Conservation (phyloP, 2,888 invertebrate species). For the Pterostichus madidus region DNA sequence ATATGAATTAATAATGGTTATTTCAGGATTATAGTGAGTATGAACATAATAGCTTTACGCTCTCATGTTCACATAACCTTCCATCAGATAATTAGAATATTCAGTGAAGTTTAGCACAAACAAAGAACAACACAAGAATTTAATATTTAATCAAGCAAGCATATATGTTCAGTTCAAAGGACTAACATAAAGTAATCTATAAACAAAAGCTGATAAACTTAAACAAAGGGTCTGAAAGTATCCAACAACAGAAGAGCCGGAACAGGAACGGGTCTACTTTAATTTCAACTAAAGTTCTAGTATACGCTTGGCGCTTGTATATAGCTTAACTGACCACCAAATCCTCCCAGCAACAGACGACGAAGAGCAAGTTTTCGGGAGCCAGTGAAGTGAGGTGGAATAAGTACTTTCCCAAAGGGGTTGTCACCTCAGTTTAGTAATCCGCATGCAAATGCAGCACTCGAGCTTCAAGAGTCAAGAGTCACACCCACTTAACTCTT, state of each 20-base stretch:
- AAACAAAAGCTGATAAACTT: slow-evolving; percentile 4
- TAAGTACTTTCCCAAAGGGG: slow-evolving; percentile 61
- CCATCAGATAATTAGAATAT: slow-evolving; percentile 11
- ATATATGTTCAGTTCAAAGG: slow-evolving; percentile 22
- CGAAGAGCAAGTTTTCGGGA: slow-evolving; percentile 12
- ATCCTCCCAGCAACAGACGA: slow-evolving; percentile 12
- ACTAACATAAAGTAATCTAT: slow-evolving; percentile 7
- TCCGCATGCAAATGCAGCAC: slow-evolving; percentile 64
- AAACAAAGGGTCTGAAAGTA: slow-evolving; percentile 32
- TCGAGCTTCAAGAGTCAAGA: slow-evolving; percentile 52
- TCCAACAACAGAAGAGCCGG: not conserved
- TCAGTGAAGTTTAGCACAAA: not conserved
- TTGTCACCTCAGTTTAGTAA: slow-evolving; percentile 66
- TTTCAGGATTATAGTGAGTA: not conserved
- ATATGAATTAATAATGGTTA: not conserved
- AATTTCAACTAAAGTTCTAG: not conserved
- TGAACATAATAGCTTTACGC: not conserved
- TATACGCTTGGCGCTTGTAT: slow-evolving; percentile 1
- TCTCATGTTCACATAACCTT: not conserved
- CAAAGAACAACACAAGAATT: slow-evolving; percentile 32
- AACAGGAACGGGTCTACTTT: not conserved
- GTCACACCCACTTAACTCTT: slow-evolving; percentile 61
- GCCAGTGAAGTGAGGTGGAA: slow-evolving; percentile 53
- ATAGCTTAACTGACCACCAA: slow-evolving; percentile 43
- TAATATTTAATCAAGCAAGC: slow-evolving; percentile 17